phyloP scores from a whole-genome alignment of 2,797 vertebrate genomes.

The Vespertilio murinus region DNA sequence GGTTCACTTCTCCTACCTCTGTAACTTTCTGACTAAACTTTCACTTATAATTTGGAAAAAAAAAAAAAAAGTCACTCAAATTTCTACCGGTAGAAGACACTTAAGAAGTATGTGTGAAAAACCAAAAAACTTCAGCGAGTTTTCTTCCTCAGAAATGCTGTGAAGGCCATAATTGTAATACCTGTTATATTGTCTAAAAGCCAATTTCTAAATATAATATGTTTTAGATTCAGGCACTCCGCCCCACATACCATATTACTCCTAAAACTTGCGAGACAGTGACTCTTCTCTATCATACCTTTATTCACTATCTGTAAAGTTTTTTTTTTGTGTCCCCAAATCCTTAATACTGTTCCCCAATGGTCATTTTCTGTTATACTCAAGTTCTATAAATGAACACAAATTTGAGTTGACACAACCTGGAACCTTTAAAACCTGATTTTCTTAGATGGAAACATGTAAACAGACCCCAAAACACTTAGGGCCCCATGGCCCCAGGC shows the following conservation, averaged over 20 bases:
- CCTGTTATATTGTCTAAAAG: background rate
- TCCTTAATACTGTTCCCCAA: background rate
- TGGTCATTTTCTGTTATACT: background rate
- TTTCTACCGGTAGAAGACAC: background rate
- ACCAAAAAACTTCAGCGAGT: background rate
- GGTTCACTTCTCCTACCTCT: background rate
- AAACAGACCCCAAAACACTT: background rate
- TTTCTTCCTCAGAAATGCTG: slow-evolving; percentile 14
- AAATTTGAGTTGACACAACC: background rate
- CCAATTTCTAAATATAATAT: background rate
- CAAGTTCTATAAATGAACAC: background rate
- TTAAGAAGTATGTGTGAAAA: background rate
- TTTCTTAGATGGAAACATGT: background rate
- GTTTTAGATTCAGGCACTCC: slow-evolving; percentile 13
- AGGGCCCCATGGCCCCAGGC: background rate
- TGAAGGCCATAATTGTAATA: background rate
- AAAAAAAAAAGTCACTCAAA: background rate
- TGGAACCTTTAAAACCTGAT: background rate
- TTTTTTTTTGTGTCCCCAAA: background rate
- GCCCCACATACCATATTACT: background rate
- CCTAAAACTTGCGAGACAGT: background rate
- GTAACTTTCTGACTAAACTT: background rate
- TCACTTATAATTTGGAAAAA: background rate
- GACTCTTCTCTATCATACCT: background rate
- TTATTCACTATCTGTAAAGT: background rate